Evolutionary conservation across 2,888 invertebrate species (phyloP).

Genomic region (Tortrix viridana): DNA sequence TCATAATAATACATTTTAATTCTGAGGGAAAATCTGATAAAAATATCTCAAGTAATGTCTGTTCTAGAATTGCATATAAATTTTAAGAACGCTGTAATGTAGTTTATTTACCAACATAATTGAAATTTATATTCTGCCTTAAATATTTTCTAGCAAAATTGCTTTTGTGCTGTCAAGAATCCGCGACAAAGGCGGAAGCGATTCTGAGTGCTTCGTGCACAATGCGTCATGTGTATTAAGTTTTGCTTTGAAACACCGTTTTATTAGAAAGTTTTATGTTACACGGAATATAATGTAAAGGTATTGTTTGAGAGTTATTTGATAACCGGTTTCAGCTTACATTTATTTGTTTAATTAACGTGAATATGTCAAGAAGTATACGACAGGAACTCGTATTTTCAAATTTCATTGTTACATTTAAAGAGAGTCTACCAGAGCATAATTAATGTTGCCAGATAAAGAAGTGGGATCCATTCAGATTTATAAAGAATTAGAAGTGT

Average conservation of each 20-base stretch:
- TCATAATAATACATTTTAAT: too few species aligned
- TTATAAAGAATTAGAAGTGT: too few species aligned
- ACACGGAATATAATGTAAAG: conserved; percentile 8
- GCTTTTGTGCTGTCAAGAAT: conserved; percentile 46
- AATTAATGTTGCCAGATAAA: too few species aligned
- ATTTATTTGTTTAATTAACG: neutral
- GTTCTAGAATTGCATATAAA: too few species aligned
- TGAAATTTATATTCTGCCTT: conserved; percentile 49
- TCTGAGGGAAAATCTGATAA: too few species aligned
- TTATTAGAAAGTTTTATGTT: conserved; percentile 9
- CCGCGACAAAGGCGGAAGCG: conserved; percentile 50
- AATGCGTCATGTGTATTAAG: conserved; percentile 53
- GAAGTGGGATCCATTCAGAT: too few species aligned
- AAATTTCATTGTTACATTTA: too few species aligned
- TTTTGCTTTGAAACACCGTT: conserved; percentile 45
- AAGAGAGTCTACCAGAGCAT: too few species aligned
- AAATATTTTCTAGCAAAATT: conserved; percentile 48
- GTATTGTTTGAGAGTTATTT: neutral
- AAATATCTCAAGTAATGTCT: too few species aligned
- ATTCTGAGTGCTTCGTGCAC: conserved; percentile 55
- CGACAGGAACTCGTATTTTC: too few species aligned
- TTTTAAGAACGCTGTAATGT: neutral
- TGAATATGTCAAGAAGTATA: too few species aligned
- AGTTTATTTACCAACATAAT: conserved; percentile 37
- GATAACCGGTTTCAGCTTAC: neutral